These are phyloP conservation scores for Drosophila elegans DNA, from an alignment of 1,140 invertebrate genomes.

Conservation along the genomic window DNA sequence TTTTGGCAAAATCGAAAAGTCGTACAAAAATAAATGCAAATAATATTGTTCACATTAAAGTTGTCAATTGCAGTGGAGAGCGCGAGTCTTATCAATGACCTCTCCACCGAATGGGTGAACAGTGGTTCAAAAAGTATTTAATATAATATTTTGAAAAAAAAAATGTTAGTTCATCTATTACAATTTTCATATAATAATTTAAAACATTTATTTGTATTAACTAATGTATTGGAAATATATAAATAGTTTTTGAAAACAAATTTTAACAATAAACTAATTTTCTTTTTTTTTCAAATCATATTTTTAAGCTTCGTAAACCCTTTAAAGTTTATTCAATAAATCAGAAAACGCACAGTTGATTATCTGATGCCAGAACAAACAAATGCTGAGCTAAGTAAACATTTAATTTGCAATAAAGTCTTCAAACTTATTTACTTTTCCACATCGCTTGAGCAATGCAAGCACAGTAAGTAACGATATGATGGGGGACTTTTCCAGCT, in stretches of 20 bases:
- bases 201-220: no score
- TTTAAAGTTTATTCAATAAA: neutral
- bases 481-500: constrained; percentile 19
- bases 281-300: neutral
- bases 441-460: constrained; percentile 1
- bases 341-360: neutral
- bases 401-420: neutral
- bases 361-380: neutral
- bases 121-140: constrained; percentile 23
- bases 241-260: no score
- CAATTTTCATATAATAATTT: no score
- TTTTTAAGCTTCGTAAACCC: neutral
- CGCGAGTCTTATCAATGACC: constrained; percentile 45
- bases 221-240: no score
- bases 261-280: neutral
- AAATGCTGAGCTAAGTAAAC: neutral
- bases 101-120: constrained; percentile 18
- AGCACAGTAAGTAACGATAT: constrained; percentile 5
- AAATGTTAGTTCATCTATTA: no score
- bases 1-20: constrained; percentile 21
- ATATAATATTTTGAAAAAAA: no score
- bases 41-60: constrained; percentile 66
- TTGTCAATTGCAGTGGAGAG: constrained; percentile 63
- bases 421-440: neutral
- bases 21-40: constrained; percentile 66